Evolutionary conservation across 2,797 vertebrate genomes (phyloP).

Genomic region (Urosaurus nigricauda): DNA sequence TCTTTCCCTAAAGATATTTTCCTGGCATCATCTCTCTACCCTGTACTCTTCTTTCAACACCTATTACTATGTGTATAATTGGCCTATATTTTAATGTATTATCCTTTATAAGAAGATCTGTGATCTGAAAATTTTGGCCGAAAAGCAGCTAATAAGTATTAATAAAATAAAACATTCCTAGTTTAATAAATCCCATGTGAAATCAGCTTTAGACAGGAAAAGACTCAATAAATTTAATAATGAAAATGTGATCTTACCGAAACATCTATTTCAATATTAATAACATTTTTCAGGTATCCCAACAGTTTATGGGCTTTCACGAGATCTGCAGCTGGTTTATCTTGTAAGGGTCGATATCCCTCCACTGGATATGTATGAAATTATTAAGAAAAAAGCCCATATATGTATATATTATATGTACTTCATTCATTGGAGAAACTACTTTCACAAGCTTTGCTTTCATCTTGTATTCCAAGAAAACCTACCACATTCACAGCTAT

Average conservation of each 20-base stretch:
- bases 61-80: background rate
- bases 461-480: background rate
- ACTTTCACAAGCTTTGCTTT: background rate
- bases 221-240: background rate
- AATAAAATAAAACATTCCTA: background rate
- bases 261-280: constrained; percentile 85
- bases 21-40: background rate
- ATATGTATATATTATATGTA: constrained; percentile 22
- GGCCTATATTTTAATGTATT: background rate
- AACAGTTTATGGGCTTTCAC: constrained; percentile 89
- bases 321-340: constrained; percentile 88
- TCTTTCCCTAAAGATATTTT: background rate
- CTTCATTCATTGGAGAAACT: constrained; percentile 19
- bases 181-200: background rate
- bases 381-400: constrained; percentile 78
- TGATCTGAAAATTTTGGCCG: background rate
- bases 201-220: background rate
- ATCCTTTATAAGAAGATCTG: background rate
- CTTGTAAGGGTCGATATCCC: constrained; percentile 92
- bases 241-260: constrained; percentile 78
- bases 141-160: background rate
- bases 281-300: constrained; percentile 89
- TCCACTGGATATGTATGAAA: constrained; percentile 90
- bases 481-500: background rate
- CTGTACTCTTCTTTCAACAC: background rate